phyloP scores from a whole-genome alignment of 2,113 vertebrate genomes.

The Larimichthys polyactis region DNA sequence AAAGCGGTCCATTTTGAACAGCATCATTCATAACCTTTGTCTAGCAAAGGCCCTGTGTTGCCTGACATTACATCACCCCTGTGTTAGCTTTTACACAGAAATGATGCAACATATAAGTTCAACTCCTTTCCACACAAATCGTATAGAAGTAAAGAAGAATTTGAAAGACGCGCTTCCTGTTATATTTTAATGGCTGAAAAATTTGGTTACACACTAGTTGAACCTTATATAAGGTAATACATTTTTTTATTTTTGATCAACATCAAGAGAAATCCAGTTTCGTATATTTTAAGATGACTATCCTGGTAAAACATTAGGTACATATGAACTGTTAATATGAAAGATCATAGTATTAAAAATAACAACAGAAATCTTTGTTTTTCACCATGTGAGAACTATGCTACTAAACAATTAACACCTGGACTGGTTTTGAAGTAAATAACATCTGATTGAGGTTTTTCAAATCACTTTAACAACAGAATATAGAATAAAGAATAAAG shows the following conservation, averaged over 20 bases:
- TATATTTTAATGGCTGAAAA: not conserved
- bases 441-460: not conserved
- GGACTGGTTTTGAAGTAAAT: not conserved
- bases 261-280: not conserved
- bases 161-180: not conserved
- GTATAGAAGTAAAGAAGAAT: not conserved
- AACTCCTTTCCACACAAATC: conserved; percentile 29
- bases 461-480: not conserved
- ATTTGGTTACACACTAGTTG: not conserved
- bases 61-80: conserved; percentile 80
- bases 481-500: not conserved
- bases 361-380: not conserved
- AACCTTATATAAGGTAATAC: not conserved
- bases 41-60: conserved; percentile 72
- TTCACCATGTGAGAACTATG: no score
- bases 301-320: not conserved
- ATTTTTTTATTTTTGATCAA: not conserved
- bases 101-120: conserved; percentile 74
- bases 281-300: not conserved
- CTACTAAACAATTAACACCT: not conserved
- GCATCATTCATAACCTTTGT: conserved; percentile 67
- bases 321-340: not conserved
- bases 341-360: not conserved
- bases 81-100: conserved; percentile 65
- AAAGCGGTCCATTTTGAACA: conserved; percentile 38